Evolutionary conservation across 2,888 invertebrate genomes (phyloP), one percentile per base, ranked within the genome.

Genomic region (Lithophane leautieri): DNA sequence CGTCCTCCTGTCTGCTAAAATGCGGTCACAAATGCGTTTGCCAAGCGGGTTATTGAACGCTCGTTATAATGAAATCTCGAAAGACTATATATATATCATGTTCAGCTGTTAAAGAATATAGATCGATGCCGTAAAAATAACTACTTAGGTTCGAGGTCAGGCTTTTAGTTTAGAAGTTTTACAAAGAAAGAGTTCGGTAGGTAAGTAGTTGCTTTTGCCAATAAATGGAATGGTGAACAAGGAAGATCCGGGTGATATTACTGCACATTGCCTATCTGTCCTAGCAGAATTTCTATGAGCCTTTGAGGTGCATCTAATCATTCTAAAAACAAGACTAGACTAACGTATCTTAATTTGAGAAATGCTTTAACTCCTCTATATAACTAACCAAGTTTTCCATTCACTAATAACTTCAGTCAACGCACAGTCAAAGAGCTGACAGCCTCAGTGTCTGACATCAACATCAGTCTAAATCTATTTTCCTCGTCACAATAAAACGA

Each of bases 241-340:
- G 25, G 12, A 19, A 25, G 7, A 52, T 34, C 22, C 16, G 9
- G 9, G 0, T 7, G n/a, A 34, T 47, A 28, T 34, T 28, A 16
- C 12, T 16, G 16, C 12, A 54, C 12, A 28, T n/a, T 56, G 16
- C 1, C 12, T 22, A 16, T 50, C 12, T 4, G 9, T 19, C 1
- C 7, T 1, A 22, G 25, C 52, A 47, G 14, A 25, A 25, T 50
- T 44, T 16, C 14, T 28, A 63, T 54, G 12, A 65, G 34, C 25
- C 19, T 52, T 44, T 76, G 50, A 54, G 12, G 63, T 25, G 22
- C 12, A 25, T 2, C 19, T 42, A 19, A 61, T 42, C 42, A 42
- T 11, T 44, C n/a, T 76, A 76, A 76, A 76, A 77, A 54, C 40
- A 4, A 25, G 22, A 44, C 34, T 42, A 25, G 22, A 44, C n/a